These are phyloP conservation scores for Tonatia bakeri DNA, from an alignment of 2,113 vertebrate genomes.

Conservation along the genomic window DNA sequence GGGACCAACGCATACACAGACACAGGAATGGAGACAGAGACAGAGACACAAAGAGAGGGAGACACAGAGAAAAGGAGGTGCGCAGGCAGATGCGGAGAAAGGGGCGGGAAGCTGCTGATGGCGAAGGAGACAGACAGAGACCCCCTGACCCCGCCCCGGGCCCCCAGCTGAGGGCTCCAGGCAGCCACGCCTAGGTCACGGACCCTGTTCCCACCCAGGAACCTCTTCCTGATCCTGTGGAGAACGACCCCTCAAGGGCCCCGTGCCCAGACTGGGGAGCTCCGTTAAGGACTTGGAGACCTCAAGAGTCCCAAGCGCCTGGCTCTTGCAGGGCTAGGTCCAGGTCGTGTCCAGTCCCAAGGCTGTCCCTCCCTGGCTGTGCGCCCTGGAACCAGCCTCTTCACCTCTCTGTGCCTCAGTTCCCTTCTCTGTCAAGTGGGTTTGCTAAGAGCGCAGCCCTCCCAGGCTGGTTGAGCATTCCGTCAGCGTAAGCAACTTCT, in stretches of 20 bases:
- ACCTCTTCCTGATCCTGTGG: not conserved
- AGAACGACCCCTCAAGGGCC: rapidly evolving
- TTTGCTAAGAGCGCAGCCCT: not conserved
- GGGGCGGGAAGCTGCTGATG: not conserved
- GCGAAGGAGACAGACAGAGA: not conserved
- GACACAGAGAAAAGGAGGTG: not conserved
- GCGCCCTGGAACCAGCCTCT: not conserved
- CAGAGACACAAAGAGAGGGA: not conserved
- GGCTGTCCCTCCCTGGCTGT: not conserved
- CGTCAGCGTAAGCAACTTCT: not conserved
- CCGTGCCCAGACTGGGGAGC: not conserved
- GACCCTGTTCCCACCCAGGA: not conserved
- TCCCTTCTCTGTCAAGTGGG: not conserved
- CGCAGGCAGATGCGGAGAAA: not conserved
- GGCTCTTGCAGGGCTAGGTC: not conserved
- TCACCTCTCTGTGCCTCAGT: not conserved
- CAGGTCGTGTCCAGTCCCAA: not conserved
- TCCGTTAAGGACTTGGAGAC: not conserved
- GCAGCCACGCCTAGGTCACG: not conserved
- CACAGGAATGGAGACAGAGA: not conserved
- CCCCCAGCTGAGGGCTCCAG: not conserved
- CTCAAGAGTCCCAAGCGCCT: not conserved
- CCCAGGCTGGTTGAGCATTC: not conserved
- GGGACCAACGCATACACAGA: not conserved
- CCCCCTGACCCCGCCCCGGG: no score